phyloP scores from a whole-genome alignment of 2,888 invertebrate genomes.

The Anthoptus insignis region DNA sequence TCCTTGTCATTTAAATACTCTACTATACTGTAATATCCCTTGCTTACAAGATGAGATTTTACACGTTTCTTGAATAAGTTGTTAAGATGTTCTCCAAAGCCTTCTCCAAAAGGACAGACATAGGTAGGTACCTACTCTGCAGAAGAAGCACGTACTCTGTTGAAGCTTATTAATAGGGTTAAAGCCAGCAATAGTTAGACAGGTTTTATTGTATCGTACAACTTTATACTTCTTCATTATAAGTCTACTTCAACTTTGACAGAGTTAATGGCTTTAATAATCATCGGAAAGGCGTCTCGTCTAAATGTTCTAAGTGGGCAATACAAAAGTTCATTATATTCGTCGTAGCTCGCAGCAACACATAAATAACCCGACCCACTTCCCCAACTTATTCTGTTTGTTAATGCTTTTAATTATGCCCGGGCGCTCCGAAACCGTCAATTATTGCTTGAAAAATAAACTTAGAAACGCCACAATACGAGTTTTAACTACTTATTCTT shows the following conservation, averaged over 20 bases:
- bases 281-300: slow-evolving; percentile 6
- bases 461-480: slow-evolving; percentile 65
- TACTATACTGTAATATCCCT: no score
- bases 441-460: slow-evolving; percentile 75
- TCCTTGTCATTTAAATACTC: no score
- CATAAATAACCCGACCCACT: slow-evolving; percentile 67
- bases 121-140: no score
- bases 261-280: slow-evolving; percentile 7
- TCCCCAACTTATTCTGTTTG: slow-evolving; percentile 67
- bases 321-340: slow-evolving; percentile 55
- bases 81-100: no score
- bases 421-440: slow-evolving; percentile 69
- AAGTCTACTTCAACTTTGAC: slow-evolving; percentile 18
- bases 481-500: slow-evolving; percentile 78
- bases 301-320: slow-evolving; percentile 21
- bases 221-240: slow-evolving; percentile 10
- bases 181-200: no score
- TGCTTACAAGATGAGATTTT: no score
- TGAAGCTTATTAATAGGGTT: no score
- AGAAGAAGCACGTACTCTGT: no score
- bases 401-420: slow-evolving; percentile 78
- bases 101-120: no score
- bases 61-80: no score
- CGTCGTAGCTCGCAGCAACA: slow-evolving; percentile 43
- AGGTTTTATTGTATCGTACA: no score